Evolutionary conservation across 2,797 vertebrate species (phyloP).

Genomic region (Protonibea diacanthus): DNA sequence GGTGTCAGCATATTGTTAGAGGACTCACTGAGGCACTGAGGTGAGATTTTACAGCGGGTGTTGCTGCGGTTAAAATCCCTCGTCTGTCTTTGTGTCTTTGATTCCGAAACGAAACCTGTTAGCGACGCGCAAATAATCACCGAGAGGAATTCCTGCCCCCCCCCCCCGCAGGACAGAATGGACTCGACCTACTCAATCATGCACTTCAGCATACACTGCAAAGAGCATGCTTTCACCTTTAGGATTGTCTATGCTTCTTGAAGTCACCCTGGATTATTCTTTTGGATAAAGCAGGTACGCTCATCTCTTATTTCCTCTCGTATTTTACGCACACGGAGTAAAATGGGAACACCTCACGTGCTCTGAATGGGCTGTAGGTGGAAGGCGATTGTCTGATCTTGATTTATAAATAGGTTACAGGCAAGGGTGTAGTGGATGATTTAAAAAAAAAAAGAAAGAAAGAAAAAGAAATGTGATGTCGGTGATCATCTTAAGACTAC

Average conservation of each 20-base stretch:
- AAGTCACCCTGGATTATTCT: constrained; percentile 75
- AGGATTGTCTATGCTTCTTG: constrained; percentile 73
- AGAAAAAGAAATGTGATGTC: not conserved
- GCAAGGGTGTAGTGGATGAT: constrained; percentile 46
- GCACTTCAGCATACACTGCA: constrained; percentile 87
- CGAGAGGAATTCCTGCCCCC: not conserved
- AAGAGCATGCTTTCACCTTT: constrained; percentile 91
- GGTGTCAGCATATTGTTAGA: constrained; percentile 48
- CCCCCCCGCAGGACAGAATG: constrained; percentile 72
- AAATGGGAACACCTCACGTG: constrained; percentile 5
- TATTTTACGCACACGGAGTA: not conserved
- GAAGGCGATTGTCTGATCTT: constrained; percentile 67
- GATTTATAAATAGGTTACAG: constrained; percentile 72
- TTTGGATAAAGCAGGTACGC: constrained; percentile 72
- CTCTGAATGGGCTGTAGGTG: constrained; percentile 41
- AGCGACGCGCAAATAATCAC: fast-evolving
- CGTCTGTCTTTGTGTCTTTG: fast-evolving
- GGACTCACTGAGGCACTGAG: fast-evolving
- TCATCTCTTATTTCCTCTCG: constrained; percentile 26
- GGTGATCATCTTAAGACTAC: constrained; percentile 3
- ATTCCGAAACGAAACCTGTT: not conserved
- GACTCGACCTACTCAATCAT: constrained; percentile 91
- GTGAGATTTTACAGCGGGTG: fast-evolving
- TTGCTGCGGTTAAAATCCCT: fast-evolving
- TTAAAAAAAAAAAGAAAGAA: constrained; percentile 1